Percentiles rank a stretch among this genome's conserved stretches.
Conservation (phyloP, 64 coral and sea anemone species). For the Pachyseris speciosa region DNA sequence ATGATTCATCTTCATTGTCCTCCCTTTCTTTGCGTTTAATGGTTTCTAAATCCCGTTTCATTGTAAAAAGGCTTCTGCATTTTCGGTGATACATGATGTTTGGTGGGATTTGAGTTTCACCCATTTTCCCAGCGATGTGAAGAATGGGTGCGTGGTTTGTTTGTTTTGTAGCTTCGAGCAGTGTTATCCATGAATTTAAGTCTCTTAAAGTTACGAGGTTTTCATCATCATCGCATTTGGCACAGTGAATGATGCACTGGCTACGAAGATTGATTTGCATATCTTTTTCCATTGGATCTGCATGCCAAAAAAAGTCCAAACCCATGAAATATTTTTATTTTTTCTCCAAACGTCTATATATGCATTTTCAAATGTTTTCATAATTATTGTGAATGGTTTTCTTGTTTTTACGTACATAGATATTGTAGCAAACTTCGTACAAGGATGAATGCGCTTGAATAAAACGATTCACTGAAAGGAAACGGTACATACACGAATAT, state of each 20-base stretch:
- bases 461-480: no score
- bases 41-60: slow-evolving; percentile 9
- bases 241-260: slow-evolving; percentile 41
- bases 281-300: neutral
- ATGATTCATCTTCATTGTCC: slow-evolving; percentile 8
- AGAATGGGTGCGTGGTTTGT: slow-evolving; percentile 34
- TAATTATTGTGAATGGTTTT: no score
- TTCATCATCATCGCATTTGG: slow-evolving; percentile 17
- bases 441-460: no score
- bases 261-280: neutral
- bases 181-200: slow-evolving; percentile 33
- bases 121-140: slow-evolving; percentile 12
- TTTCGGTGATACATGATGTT: slow-evolving; percentile 48
- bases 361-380: no score
- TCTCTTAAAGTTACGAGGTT: slow-evolving; percentile 19
- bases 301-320: no score
- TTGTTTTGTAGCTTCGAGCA: slow-evolving; percentile 1
- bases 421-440: no score
- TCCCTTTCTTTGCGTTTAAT: slow-evolving; percentile 21
- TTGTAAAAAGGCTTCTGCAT: slow-evolving; percentile 42
- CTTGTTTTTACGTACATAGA: no score
- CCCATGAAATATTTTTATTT: no score
- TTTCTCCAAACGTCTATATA: no score
- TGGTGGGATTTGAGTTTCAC: slow-evolving; percentile 35
- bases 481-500: no score